A percentile compares a stretch with the other conserved stretches of the same genome.
phyloP scores from a whole-genome alignment of 1,140 invertebrate genomes.

The Bombus waltoni region DNA sequence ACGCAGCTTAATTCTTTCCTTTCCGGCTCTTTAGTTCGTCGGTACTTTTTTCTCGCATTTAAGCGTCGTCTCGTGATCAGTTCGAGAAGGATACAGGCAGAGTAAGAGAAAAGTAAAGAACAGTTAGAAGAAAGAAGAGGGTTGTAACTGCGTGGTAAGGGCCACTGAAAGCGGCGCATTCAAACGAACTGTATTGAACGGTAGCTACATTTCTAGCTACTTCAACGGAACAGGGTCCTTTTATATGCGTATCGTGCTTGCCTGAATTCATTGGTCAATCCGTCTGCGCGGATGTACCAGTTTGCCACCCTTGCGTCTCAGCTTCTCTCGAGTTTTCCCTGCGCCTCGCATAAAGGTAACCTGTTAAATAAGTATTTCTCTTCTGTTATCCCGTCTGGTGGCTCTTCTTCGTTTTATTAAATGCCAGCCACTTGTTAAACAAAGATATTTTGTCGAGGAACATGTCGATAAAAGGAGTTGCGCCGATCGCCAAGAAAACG shows the following conservation, averaged over 20 bases:
- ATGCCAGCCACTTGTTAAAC: neutral
- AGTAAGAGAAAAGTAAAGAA: neutral
- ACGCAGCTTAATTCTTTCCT: constrained; percentile 16
- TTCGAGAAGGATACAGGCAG: neutral
- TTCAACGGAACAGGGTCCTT: constrained; percentile 58
- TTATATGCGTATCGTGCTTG: constrained; percentile 56
- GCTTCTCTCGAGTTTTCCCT: neutral
- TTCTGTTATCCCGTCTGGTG: neutral
- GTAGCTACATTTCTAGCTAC: constrained; percentile 62
- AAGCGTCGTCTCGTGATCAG: constrained; percentile 16
- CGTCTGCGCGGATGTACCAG: constrained; percentile 50
- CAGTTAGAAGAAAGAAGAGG: constrained; percentile 31
- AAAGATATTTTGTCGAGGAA: neutral
- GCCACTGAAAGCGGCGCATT: constrained; percentile 68
- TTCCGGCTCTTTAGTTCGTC: neutral
- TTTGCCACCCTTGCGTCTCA: constrained; percentile 41
- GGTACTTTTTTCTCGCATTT: neutral
- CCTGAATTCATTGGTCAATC: constrained; percentile 59
- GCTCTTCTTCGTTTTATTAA: constrained; percentile 15
- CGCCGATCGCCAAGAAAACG: neutral
- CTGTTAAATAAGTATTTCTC: constrained; percentile 27
- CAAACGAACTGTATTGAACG: constrained; percentile 70
- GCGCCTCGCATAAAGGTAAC: neutral
- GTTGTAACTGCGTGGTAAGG: constrained; percentile 58
- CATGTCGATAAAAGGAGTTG: neutral